phyloP scores from a whole-genome alignment of 2,797 vertebrate species.

The Avahi laniger region DNA sequence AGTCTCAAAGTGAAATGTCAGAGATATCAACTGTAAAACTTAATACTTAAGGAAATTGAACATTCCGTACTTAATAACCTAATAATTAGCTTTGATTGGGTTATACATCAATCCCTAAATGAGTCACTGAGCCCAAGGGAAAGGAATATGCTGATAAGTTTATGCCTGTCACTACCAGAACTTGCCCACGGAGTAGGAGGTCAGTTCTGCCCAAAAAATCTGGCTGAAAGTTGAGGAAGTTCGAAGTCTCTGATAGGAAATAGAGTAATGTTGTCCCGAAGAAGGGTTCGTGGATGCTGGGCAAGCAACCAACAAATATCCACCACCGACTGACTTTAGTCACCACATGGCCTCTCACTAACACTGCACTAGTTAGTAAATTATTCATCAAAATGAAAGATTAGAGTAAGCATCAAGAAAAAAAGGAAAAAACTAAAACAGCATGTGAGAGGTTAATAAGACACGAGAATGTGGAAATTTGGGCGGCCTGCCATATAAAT shows the following conservation, averaged over 20 bases:
- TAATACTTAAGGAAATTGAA: too few species aligned
- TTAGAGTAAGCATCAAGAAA: neutral
- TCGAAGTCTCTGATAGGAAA: neutral
- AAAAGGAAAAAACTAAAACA: conserved; percentile 18
- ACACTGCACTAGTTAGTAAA: neutral
- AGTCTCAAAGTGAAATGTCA: too few species aligned
- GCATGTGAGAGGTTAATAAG: neutral
- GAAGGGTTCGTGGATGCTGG: neutral
- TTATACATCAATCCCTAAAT: neutral
- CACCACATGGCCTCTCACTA: neutral
- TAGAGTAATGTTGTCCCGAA: neutral
- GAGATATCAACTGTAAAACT: too few species aligned
- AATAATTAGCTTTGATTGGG: neutral
- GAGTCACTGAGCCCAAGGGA: neutral
- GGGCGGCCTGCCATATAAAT: neutral
- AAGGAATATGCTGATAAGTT: neutral
- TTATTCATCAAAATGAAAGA: neutral
- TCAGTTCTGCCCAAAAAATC: neutral
- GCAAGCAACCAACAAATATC: neutral
- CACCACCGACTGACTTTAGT: neutral
- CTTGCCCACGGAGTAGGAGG: neutral
- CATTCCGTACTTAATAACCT: too few species aligned
- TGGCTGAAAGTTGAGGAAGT: neutral
- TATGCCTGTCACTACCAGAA: neutral
- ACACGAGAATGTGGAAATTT: neutral